A percentile compares a stretch with the other conserved stretches of the same genome.
These are phyloP conservation scores for Meiosimyza decipiens DNA, from an alignment of 2,888 invertebrate species.

Conservation along the genomic window DNA sequence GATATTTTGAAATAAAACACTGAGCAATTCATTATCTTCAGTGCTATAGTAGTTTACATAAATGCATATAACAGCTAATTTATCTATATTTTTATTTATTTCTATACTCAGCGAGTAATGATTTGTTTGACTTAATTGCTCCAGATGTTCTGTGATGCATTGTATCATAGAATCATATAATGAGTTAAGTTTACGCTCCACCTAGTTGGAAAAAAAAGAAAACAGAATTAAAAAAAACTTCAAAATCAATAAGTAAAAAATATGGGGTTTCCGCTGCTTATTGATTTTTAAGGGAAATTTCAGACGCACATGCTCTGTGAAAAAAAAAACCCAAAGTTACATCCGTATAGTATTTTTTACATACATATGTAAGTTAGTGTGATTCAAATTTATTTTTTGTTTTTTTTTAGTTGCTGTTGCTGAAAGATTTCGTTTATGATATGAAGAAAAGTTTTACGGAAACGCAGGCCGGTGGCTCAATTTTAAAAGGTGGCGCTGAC, in stretches of 20 bases:
- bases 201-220: slow-evolving; percentile 27
- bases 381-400: too few relatives aligned
- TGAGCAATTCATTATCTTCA: slow-evolving; percentile 38
- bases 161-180: slow-evolving; percentile 39
- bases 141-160: slow-evolving; percentile 40
- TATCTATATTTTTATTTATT: slow-evolving; percentile 43
- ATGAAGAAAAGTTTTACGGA: too few relatives aligned
- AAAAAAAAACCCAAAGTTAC: too few relatives aligned
- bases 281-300: too few relatives aligned
- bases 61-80: slow-evolving; percentile 43
- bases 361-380: too few relatives aligned
- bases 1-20: slow-evolving; percentile 36
- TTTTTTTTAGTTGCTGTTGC: too few relatives aligned
- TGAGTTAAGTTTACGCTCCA: slow-evolving; percentile 39
- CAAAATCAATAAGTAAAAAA: not conserved
- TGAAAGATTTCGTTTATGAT: too few relatives aligned
- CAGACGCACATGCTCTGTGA: too few relatives aligned
- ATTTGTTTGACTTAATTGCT: slow-evolving; percentile 41
- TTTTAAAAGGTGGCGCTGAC: too few relatives aligned
- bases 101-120: slow-evolving; percentile 50
- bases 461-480: too few relatives aligned
- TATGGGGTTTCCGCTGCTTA: too few relatives aligned
- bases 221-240: not conserved
- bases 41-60: slow-evolving; percentile 47
- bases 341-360: too few relatives aligned